Evolutionary conservation across 2,888 invertebrate species (phyloP), one percentile per base, ranked within the genome.

Genomic region (Heterodera filipjevi): DNA sequence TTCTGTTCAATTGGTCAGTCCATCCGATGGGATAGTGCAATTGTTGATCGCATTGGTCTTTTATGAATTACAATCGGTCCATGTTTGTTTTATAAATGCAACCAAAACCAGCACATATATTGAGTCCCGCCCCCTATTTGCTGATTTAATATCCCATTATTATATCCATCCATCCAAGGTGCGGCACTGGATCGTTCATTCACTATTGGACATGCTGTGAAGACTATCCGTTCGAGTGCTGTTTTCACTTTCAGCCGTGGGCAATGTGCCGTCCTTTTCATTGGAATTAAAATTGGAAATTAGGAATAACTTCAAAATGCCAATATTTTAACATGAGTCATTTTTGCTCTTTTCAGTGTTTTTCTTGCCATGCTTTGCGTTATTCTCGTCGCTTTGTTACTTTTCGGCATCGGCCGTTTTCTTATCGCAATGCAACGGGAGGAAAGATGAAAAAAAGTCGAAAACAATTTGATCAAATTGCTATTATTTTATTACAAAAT

Each of bases 141-240:
- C n/a, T n/a, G n/a, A n/a, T n/a, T n/a, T n/a, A n/a, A n/a, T n/a
- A n/a, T n/a, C n/a, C n/a, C n/a, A n/a, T n/a, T n/a, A n/a, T n/a
- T n/a, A n/a, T n/a, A n/a, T n/a, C n/a, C n/a, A n/a, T n/a, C n/a
- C n/a, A n/a, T n/a, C n/a, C n/a, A n/a, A 87, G 87, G 39, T 87
- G 87, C 76, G 86, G 86, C 16, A 79, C 84, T 6, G 87, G 86
- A 39, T 86, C 87, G 8, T 86, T 87, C 77, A 77, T 87, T n/a
- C 87, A 87, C 77, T 87, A 87, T 79, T 87, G 86, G 79, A 84
- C 84, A 2, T 87, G 87, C 79, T 87, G 87, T 77, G 86, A 87
- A 70, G 86, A 86, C 77, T 86, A 86, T 77, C 87, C 86, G 22
- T 87, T 85, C 80, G 86, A 86, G 75, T 87, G 87, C 74, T 87